A percentile compares a stretch with the other conserved stretches of the same genome.
Conservation (phyloP, 2,113 vertebrate species). For the Calonectris borealis region DNA sequence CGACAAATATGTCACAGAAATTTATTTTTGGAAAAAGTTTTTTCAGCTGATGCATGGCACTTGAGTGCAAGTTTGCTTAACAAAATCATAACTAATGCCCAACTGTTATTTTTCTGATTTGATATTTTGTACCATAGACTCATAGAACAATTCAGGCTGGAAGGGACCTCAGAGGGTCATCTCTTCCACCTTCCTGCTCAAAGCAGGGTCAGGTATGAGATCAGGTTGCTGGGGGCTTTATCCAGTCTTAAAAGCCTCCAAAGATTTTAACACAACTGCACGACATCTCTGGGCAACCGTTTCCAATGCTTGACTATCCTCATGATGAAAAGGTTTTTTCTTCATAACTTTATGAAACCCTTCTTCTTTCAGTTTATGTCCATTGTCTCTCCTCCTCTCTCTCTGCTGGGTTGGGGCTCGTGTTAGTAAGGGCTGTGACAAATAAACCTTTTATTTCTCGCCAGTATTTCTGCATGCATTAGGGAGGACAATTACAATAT, state of each 20-base stretch:
- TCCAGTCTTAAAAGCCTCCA: neutral
- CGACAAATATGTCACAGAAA: neutral
- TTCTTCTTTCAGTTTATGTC: neutral
- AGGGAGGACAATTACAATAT: neutral
- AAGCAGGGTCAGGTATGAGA: neutral
- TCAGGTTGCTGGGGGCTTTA: neutral
- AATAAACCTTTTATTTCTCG: neutral
- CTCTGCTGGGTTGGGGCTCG: neutral
- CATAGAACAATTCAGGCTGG: neutral
- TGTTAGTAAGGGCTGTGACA: neutral
- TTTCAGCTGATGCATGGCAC: neutral
- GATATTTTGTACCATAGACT: neutral
- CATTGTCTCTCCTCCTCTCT: neutral
- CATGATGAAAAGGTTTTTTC: neutral
- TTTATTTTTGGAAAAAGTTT: slow-evolving; percentile 3
- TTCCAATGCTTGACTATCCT: neutral
- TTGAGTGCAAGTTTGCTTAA: neutral
- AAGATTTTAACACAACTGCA: neutral
- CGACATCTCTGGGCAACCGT: neutral
- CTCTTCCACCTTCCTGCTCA: neutral
- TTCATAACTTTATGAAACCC: neutral
- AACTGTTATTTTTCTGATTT: neutral
- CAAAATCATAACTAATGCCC: neutral
- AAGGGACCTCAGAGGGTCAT: neutral
- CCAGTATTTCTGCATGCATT: neutral